Evolutionary conservation across 2,888 invertebrate genomes (phyloP).

Genomic region (Drosophila bunnanda): DNA sequence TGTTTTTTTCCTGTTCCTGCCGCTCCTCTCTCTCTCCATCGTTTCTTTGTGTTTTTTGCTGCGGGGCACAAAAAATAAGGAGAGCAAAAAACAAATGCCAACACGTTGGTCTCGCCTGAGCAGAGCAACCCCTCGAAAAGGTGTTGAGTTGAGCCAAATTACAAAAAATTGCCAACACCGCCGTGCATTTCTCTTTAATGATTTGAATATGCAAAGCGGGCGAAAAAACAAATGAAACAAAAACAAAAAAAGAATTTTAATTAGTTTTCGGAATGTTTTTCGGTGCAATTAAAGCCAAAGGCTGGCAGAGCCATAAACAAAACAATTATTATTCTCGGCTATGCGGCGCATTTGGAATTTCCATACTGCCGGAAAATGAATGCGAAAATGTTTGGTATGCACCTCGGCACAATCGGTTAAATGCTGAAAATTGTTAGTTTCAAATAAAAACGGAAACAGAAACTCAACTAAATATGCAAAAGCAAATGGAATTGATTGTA

Average conservation of each 20-base stretch:
- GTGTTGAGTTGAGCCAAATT: constrained; percentile 66
- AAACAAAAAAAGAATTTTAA: constrained; percentile 64
- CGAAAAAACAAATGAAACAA: constrained; percentile 10
- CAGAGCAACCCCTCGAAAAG: constrained; percentile 50
- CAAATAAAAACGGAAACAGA: constrained; percentile 34
- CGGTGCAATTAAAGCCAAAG: constrained; percentile 57
- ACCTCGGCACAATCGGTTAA: constrained; percentile 16
- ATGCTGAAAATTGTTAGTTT: constrained; percentile 19
- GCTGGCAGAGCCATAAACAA: constrained; percentile 48
- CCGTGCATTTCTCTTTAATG: constrained; percentile 54
- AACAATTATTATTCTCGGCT: constrained; percentile 41
- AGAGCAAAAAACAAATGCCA: constrained; percentile 60
- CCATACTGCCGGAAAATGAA: constrained; percentile 8
- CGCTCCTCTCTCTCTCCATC: background rate
- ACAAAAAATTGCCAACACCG: constrained; percentile 43
- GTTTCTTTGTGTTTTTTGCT: constrained; percentile 52
- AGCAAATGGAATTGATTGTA: constrained; percentile 33
- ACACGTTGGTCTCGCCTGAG: constrained; percentile 55
- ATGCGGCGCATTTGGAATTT: constrained; percentile 14
- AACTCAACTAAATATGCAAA: constrained; percentile 42
- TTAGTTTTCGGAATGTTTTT: constrained; percentile 57
- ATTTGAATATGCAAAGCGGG: constrained; percentile 54
- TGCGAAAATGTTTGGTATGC: constrained; percentile 26
- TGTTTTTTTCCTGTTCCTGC: constrained; percentile 45
- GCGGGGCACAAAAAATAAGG: constrained; percentile 43